Conservation (phyloP, 2,888 invertebrate species). For the Brachyptera risi region DNA sequence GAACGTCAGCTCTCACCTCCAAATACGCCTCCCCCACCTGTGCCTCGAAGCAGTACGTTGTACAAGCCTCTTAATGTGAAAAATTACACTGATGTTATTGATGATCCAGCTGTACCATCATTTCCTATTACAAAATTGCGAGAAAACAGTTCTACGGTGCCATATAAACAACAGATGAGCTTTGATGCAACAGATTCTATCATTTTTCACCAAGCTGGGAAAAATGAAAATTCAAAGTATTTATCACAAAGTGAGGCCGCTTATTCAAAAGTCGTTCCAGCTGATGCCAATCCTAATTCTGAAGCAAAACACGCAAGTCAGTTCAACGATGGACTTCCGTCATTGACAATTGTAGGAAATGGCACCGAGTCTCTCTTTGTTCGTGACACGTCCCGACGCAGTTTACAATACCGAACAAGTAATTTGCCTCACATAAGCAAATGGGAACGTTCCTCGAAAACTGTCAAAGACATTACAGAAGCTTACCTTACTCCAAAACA, state of each 20-base stretch:
- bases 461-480: neutral
- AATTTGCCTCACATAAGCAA: too few relatives aligned
- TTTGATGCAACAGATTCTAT: too few relatives aligned
- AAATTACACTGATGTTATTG: neutral
- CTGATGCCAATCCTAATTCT: too few relatives aligned
- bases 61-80: too few relatives aligned
- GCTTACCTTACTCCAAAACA: neutral
- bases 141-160: neutral
- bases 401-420: neutral
- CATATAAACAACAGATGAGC: too few relatives aligned
- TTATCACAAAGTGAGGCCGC: too few relatives aligned
- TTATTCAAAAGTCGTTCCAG: neutral
- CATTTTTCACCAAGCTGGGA: too few relatives aligned
- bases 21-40: neutral
- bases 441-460: too few relatives aligned
- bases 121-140: too few relatives aligned
- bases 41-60: neutral
- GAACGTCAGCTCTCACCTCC: neutral
- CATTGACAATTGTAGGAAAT: neutral
- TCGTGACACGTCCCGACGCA: neutral
- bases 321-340: neutral
- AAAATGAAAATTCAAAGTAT: too few relatives aligned
- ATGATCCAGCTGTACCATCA: neutral
- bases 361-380: neutral
- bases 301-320: neutral